phyloP scores from a whole-genome alignment of 2,888 invertebrate genomes.

The Argyra leucocephala region DNA sequence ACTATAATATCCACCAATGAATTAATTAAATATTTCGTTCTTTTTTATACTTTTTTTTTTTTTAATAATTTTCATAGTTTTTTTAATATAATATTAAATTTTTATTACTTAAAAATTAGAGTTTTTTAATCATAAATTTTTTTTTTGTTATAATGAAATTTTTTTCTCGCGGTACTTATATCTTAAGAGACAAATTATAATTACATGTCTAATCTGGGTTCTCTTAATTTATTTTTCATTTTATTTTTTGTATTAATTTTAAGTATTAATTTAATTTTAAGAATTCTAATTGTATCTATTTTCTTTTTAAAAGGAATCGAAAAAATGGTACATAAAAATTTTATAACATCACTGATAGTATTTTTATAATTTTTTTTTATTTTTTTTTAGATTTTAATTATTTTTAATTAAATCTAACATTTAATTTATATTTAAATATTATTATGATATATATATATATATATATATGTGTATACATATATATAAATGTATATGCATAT shows the following conservation, averaged over 20 bases:
- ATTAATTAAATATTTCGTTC: slow-evolving; percentile 10
- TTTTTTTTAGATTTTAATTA: neutral
- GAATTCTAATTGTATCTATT: neutral
- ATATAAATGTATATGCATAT: slow-evolving; percentile 4
- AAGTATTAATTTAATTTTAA: neutral
- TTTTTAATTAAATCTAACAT: neutral
- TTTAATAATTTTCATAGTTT: too few relatives aligned
- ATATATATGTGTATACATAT: slow-evolving; percentile 11
- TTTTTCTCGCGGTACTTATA: neutral
- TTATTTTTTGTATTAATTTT: neutral
- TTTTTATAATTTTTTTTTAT: neutral
- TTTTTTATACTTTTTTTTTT: slow-evolving; percentile 2
- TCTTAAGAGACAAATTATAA: neutral
- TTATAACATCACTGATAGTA: slow-evolving; percentile 4
- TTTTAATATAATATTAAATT: too few relatives aligned
- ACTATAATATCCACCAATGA: slow-evolving; percentile 13
- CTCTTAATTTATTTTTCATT: neutral
- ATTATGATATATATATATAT: neutral
- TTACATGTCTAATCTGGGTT: neutral
- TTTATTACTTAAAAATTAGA: neutral
- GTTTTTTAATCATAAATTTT: neutral
- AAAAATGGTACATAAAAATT: neutral
- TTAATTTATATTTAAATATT: neutral
- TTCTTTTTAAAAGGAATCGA: neutral
- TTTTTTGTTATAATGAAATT: too few relatives aligned